Evolutionary conservation across 1,140 invertebrate species (phyloP).

Genomic region (Drosophila equinoxialis): DNA sequence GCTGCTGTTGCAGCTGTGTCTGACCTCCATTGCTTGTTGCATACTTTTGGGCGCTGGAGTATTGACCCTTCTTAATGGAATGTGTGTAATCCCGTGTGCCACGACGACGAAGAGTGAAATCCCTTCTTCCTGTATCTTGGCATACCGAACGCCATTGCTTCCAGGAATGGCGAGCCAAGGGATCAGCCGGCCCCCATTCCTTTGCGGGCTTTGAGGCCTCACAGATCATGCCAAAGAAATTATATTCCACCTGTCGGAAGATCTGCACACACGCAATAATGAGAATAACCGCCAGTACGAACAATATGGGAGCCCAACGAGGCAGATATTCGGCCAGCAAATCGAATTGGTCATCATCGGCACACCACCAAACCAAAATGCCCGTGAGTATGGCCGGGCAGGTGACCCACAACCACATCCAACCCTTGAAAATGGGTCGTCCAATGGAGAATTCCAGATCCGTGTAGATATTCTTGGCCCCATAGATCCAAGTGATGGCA

Average conservation of each 20-base stretch:
- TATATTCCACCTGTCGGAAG: slow-evolving; percentile 82
- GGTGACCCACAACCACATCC: slow-evolving; percentile 77
- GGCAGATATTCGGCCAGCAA: slow-evolving; percentile 69
- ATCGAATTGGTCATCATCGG: slow-evolving; percentile 75
- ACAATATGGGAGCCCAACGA: slow-evolving; percentile 78
- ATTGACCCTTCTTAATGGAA: slow-evolving; percentile 84
- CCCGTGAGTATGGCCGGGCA: slow-evolving; percentile 76
- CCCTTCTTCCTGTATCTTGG: slow-evolving; percentile 84
- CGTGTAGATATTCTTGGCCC: slow-evolving; percentile 81
- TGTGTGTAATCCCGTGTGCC: slow-evolving; percentile 86
- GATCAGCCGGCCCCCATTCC: slow-evolving; percentile 83
- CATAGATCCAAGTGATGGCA: slow-evolving; percentile 80
- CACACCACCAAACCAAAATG: slow-evolving; percentile 80
- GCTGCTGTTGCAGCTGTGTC: slow-evolving; percentile 43
- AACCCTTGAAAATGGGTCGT: slow-evolving; percentile 75
- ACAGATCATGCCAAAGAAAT: slow-evolving; percentile 83
- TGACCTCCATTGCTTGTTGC: slow-evolving; percentile 52
- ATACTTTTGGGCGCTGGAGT: slow-evolving; percentile 65
- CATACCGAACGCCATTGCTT: slow-evolving; percentile 83
- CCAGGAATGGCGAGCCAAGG: slow-evolving; percentile 79
- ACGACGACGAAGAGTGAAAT: slow-evolving; percentile 85
- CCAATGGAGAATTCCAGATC: slow-evolving; percentile 82
- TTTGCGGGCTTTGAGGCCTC: slow-evolving; percentile 81
- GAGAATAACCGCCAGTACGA: slow-evolving; percentile 69
- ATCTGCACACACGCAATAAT: slow-evolving; percentile 78